These are phyloP conservation scores for Vultur gryphus DNA, from an alignment of 2,797 vertebrate genomes.

Conservation along the genomic window DNA sequence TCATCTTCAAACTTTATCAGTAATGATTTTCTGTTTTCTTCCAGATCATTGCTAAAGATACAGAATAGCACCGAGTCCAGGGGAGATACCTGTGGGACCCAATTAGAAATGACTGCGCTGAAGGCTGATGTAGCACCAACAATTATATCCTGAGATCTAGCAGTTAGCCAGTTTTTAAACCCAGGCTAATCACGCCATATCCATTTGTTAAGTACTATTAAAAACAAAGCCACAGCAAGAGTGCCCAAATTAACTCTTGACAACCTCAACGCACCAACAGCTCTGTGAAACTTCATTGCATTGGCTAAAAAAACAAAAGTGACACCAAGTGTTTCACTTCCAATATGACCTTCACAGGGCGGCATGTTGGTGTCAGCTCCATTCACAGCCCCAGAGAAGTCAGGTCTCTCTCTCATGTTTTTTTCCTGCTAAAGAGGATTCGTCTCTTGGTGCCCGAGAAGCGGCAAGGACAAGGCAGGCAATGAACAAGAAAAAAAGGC, in stretches of 20 bases:
- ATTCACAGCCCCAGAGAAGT: neutral
- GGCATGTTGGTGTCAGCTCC: neutral
- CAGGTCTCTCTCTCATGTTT: neutral
- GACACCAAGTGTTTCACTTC: neutral
- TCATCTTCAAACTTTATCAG: constrained; percentile 49
- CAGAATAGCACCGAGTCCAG: neutral
- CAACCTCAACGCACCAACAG: neutral
- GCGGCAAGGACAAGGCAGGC: neutral
- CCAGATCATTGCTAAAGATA: constrained; percentile 1
- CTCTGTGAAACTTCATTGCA: neutral
- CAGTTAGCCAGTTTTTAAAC: neutral
- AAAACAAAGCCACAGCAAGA: neutral
- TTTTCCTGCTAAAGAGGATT: neutral
- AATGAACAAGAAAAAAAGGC: neutral
- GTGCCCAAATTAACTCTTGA: neutral
- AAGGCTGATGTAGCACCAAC: neutral
- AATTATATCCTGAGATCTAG: neutral
- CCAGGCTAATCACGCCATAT: neutral
- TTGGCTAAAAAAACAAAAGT: neutral
- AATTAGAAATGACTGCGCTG: constrained; percentile 4
- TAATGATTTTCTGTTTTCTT: constrained; percentile 57
- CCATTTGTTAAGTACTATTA: neutral
- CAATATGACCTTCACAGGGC: neutral
- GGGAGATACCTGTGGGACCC: constrained; percentile 29
- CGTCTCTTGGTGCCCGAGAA: accelerated